phyloP scores from a whole-genome alignment of 1,140 invertebrate species.

The Lineus longissimus region DNA sequence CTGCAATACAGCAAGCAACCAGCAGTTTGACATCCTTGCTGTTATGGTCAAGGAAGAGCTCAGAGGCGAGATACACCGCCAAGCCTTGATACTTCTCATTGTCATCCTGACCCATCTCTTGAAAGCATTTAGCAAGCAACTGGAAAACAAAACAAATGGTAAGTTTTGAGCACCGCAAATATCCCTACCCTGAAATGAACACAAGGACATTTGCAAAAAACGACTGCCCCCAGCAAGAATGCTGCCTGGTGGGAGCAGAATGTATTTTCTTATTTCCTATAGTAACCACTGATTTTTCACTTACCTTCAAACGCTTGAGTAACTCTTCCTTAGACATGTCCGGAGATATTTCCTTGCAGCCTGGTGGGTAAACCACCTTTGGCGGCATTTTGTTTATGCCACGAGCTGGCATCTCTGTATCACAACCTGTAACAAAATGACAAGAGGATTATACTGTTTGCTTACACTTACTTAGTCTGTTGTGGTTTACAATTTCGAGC shows the following conservation, averaged over 20 bases:
- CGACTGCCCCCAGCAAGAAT: no score
- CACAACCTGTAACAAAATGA: no score
- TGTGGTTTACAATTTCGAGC: no score
- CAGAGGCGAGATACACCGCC: constrained; percentile 88
- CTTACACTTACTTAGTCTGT: no score
- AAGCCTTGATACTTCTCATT: constrained; percentile 90
- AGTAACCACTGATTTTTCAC: no score
- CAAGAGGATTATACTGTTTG: no score
- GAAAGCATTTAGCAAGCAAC: constrained; percentile 87
- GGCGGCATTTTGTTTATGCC: constrained; percentile 55
- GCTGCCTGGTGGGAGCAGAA: no score
- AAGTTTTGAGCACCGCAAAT: not conserved
- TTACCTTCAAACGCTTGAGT: constrained; percentile 85
- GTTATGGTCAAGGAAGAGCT: constrained; percentile 83
- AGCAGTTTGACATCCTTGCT: constrained; percentile 91
- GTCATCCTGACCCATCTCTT: constrained; percentile 95
- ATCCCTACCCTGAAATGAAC: no score
- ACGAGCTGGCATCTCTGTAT: no score
- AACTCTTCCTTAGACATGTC: constrained; percentile 92
- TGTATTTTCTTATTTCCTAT: no score
- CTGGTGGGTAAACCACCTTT: constrained; percentile 54
- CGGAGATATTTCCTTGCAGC: constrained; percentile 67
- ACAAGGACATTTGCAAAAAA: not conserved
- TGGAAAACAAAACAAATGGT: constrained; percentile 42
- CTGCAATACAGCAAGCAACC: constrained; percentile 94